Conservation (phyloP, 1,140 invertebrate species). For the Drosophila kanapiae region DNA sequence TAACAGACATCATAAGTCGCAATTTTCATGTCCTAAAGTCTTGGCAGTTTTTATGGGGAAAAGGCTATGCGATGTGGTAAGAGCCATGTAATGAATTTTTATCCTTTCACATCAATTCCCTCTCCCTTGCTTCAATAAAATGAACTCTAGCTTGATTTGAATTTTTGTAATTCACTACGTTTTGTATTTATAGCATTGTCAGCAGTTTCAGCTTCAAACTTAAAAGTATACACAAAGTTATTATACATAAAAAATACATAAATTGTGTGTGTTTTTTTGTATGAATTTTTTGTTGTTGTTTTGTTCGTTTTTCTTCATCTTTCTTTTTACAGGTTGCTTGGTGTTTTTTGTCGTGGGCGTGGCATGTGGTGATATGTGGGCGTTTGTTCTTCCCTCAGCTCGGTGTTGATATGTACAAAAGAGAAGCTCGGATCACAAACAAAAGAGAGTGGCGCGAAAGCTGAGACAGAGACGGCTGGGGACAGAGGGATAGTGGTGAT, state of each 20-base stretch:
- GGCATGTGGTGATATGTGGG: conserved; percentile 53
- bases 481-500: conserved; percentile 41
- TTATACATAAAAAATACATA: conserved; percentile 60
- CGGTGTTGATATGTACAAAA: conserved; percentile 65
- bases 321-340: conserved; percentile 49
- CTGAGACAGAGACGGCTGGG: conserved; percentile 65
- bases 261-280: conserved; percentile 70
- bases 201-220: conserved; percentile 72
- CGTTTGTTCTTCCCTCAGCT: conserved; percentile 43
- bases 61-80: too few species aligned
- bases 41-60: too few species aligned
- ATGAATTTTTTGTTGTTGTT: conserved; percentile 45
- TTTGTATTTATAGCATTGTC: conserved; percentile 82
- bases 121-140: not conserved
- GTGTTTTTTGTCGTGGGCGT: conserved; percentile 59
- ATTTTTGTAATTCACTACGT: conserved; percentile 80
- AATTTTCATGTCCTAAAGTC: too few species aligned
- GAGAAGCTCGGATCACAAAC: conserved; percentile 55
- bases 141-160: conserved; percentile 16
- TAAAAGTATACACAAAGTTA: conserved; percentile 73
- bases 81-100: too few species aligned
- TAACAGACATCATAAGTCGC: too few species aligned
- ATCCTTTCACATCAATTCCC: not conserved
- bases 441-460: conserved; percentile 74
- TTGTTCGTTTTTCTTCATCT: conserved; percentile 44